Conservation (phyloP, 2,797 vertebrate species). For the Catharus ustulatus region DNA sequence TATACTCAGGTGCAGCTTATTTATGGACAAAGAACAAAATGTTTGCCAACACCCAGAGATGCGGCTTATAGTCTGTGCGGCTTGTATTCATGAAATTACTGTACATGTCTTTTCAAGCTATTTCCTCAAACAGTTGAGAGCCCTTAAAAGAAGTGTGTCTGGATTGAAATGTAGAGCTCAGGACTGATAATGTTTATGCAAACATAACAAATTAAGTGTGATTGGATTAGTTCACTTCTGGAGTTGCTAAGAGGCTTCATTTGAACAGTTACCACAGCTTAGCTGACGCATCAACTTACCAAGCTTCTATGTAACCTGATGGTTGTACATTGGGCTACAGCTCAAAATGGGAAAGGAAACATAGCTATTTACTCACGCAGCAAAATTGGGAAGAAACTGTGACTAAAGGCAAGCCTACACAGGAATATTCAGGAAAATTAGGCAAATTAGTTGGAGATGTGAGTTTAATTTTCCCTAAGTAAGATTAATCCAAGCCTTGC, state of each 20-base stretch:
- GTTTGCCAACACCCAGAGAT: too few species aligned
- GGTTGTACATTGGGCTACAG: neutral
- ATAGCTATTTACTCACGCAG: neutral
- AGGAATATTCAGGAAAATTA: slow-evolving; percentile 38
- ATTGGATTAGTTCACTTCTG: neutral
- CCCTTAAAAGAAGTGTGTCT: neutral
- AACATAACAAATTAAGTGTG: neutral
- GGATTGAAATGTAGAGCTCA: neutral
- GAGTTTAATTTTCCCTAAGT: slow-evolving; percentile 19
- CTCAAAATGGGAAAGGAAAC: slow-evolving; percentile 17
- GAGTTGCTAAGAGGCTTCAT: neutral
- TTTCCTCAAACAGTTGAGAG: neutral
- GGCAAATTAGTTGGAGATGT: slow-evolving; percentile 22
- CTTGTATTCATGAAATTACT: too few species aligned
- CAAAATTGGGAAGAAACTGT: neutral
- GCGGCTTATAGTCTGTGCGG: too few species aligned
- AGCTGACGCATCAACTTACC: neutral
- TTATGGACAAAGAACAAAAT: too few species aligned
- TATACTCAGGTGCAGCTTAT: too few species aligned
- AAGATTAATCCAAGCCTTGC: slow-evolving; percentile 12
- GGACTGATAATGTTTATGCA: neutral
- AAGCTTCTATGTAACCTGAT: neutral
- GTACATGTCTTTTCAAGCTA: neutral
- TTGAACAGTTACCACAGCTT: neutral
- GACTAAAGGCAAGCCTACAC: slow-evolving; percentile 34